Evolutionary conservation across 2,797 vertebrate genomes (phyloP), one percentile per base, ranked within the genome.

Genomic region (Darevskia mixta): DNA sequence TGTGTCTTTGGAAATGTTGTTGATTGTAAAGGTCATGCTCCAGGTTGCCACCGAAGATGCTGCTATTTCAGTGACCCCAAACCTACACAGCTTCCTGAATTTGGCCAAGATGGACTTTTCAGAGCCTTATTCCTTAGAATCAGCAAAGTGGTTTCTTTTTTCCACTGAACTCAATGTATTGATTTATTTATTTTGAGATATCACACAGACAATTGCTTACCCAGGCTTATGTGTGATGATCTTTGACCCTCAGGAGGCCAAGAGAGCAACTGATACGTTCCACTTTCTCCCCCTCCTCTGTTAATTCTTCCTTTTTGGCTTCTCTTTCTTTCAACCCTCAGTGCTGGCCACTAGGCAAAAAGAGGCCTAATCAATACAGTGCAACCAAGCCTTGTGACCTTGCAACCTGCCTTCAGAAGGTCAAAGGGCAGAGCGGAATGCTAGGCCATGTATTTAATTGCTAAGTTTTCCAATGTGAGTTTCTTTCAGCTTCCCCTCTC

Each of bases 241-340:
- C 95, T 95, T 58, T 95, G 95, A 95, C 95, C 94, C 86, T 49
- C 84, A 0, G 4, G 0, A 0, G 94, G 95, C 93, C 95, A 95
- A 91, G 58, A 87, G 94, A 92, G 95, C 95, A 96, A 95, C 92
- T 86, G 92, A 88, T 83, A 95, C 58, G 91, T 94, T 95, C 95
- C 95, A 92, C 93, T 93, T 94, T 92, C 90, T 91, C 90, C 89
- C 91, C 90, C 92, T 87, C 92, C 90, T 88, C 90, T 91, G 90
- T 95, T 92, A 90, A 94, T 95, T 95, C 95, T 92, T 89, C n/a
- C 45, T 64, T 92, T 91, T 11, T 3, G 90, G 87, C 86, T 92
- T 86, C 91, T 91, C 4, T 0, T 84, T 92, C 86, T 95, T 95
- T 94, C 90, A 94, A 90, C 88, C 61, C 91, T 73, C 81, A 83